Base-by-base conservation (phyloP, 1,140 invertebrate species). In the Centruroides vittatus region DNA sequence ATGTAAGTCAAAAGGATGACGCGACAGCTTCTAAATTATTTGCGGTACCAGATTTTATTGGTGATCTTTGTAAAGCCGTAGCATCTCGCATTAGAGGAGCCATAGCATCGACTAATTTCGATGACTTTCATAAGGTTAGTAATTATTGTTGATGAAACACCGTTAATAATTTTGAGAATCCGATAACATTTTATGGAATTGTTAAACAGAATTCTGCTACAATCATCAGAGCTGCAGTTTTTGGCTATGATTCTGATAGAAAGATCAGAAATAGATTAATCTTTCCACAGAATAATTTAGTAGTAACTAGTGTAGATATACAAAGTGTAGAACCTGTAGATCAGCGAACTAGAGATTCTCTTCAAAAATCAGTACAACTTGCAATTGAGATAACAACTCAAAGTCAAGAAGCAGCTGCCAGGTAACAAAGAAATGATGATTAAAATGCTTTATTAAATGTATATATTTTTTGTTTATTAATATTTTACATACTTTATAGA, bases 281-380 rank as follows among this genome's bases (percentile, higher is more conserved):
- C 6, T 78, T 79, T 65, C 70, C 72, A 8, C 75, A 77, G 63
- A 79, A 79, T 64, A 75, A 71, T 61, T 64, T 79, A n/a, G 66
- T 73, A 13, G 73, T 79, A 49, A 79, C 78, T 4, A 76, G 74
- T 62, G 74, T 79, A 59, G 78, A 79, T 67, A 78, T 79, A 61
- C 76, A 78, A 66, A 76, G 75, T 49, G 77, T 79, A 11, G 78
- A 79, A 67, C 78, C 78, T n/a, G 78, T 79, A 1, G 78, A 79
- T 67, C 77, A 79, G 68, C 66, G 77, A 51, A 79, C 78, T 8
- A 64, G 78, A 48, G 78, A 79, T 68, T 69, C 78, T 3, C 69
- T 79, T 13, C 75, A 77, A 70, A 79, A 79, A 63, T 78, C 76
- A 57, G 78, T 79, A 12, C 78, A 79, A 58, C 67, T 79, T 47